Evolutionary conservation across 2,113 vertebrate species (phyloP).

Genomic region (Spheniscus mendiculus): DNA sequence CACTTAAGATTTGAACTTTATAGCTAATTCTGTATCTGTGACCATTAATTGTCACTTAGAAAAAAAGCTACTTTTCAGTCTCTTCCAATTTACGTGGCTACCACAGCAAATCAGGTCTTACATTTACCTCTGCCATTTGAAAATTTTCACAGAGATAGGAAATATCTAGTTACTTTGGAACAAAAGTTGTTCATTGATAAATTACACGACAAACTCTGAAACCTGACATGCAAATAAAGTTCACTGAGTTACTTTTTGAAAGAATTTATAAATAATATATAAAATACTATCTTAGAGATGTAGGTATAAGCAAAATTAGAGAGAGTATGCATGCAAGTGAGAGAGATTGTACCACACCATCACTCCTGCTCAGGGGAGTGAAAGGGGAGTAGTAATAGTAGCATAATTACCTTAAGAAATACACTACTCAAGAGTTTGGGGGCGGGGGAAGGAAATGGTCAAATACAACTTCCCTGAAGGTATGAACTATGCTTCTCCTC

Average conservation of each 20-base stretch:
- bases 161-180: background rate
- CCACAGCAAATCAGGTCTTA: background rate
- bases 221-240: background rate
- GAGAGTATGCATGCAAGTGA: background rate
- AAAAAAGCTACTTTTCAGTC: background rate
- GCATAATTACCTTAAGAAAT: background rate
- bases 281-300: background rate
- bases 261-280: background rate
- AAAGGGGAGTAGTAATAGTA: background rate
- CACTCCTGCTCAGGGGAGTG: background rate
- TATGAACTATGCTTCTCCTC: background rate
- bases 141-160: background rate
- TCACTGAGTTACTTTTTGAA: background rate
- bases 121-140: background rate
- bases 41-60: background rate
- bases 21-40: background rate
- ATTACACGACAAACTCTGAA: background rate
- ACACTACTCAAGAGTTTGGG: background rate
- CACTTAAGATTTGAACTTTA: background rate
- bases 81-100: background rate
- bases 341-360: background rate
- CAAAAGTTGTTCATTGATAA: background rate
- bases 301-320: background rate
- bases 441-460: rapidly evolving
- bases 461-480: background rate